Evolutionary conservation across 2,888 invertebrate species (phyloP), one percentile per base, ranked within the genome.

Genomic region (Cetonia aurata): DNA sequence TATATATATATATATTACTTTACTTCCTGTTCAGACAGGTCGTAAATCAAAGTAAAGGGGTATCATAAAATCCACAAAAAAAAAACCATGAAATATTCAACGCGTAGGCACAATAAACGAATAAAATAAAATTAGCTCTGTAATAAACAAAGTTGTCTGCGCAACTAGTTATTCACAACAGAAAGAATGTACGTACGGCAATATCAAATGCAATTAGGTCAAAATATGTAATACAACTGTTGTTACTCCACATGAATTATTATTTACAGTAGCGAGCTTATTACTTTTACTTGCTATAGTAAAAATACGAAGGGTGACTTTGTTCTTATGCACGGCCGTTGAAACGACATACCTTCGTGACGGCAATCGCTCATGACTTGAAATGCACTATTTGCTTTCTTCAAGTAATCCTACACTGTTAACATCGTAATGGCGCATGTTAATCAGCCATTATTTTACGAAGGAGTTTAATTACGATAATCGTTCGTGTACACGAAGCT

Each of bases 171-270:
- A n/a, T n/a, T n/a, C n/a, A n/a, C n/a, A 1, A 25, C 25, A 48
- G 6, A 6, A 48, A 48, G 13, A 48, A 48, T 48, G 13, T 48
- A 48, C 19, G 19, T 17, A 53, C 12, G 8, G n/a, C 19, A 19
- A 19, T 53, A 53, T 19, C 17, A 53, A 25, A 53, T 53, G 53
- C 53, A 53, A 53, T 53, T 53, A 53, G 53, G 53, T 53, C 25
- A 53, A 53, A 53, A 53, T 53, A 53, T 53, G 53, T 6, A 53
- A 53, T 25, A 25, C n/a, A 53, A 25, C 8, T 53, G 53, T 53
- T 9, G 19, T 25, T 53, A 25, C 25, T 19, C 17, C 53, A 53
- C 19, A 12, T 10, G 53, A 2, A 4, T 53, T 53, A 53, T 53
- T 53, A 53, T 53, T 19, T 53, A 19, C 53, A 25, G 53, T 53